Conservation (phyloP, 2,797 vertebrate genomes). For the Coregonus ussuriensis region DNA sequence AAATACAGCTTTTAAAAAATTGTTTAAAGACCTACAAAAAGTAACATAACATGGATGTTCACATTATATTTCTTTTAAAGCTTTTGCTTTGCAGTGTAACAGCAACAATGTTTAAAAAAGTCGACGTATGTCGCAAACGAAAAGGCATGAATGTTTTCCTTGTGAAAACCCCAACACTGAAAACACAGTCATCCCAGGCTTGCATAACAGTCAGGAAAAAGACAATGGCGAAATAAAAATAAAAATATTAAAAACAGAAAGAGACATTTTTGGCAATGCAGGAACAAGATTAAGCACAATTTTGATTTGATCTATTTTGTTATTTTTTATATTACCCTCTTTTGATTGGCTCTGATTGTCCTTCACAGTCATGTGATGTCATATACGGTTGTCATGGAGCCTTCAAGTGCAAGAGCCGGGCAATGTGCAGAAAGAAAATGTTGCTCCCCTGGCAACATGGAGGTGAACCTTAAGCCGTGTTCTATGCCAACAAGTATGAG, state of each 20-base stretch:
- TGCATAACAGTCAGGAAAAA: conserved; percentile 73
- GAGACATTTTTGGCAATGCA: conserved; percentile 78
- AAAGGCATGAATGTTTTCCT: conserved; percentile 72
- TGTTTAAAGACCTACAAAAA: conserved; percentile 76
- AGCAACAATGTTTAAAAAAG: conserved; percentile 75
- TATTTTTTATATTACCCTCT: conserved; percentile 66
- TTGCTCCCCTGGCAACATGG: conserved; percentile 71
- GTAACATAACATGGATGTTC: conserved; percentile 75
- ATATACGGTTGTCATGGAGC: conserved; percentile 73
- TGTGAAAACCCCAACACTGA: conserved; percentile 70
- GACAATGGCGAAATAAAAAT: conserved; percentile 63
- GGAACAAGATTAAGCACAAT: conserved; percentile 72
- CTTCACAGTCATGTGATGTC: conserved; percentile 79
- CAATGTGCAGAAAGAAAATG: conserved; percentile 60
- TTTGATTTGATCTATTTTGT: conserved; percentile 72
- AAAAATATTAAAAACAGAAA: conserved; percentile 49
- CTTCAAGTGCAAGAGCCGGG: conserved; percentile 77
- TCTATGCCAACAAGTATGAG: neutral
- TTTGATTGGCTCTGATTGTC: conserved; percentile 82
- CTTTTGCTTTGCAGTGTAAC: conserved; percentile 84
- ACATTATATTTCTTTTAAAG: conserved; percentile 82
- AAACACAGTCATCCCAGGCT: conserved; percentile 72
- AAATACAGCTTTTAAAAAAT: conserved; percentile 69
- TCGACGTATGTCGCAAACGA: conserved; percentile 65
- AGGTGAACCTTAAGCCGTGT: conserved; percentile 42